These are phyloP conservation scores for Plagiodera versicolora DNA, from an alignment of 2,888 invertebrate species.

Conservation along the genomic window DNA sequence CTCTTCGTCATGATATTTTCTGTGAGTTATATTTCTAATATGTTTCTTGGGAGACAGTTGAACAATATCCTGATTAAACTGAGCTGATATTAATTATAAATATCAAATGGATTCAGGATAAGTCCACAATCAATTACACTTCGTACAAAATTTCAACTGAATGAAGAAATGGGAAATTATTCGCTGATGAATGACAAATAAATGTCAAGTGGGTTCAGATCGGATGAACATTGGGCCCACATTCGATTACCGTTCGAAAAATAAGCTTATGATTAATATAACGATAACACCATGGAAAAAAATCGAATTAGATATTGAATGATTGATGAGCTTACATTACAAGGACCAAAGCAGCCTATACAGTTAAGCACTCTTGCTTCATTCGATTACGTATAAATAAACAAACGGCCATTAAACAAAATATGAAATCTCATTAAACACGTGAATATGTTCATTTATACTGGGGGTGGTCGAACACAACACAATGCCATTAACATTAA, in stretches of 20 bases:
- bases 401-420: constrained; percentile 17
- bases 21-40: too few relatives aligned
- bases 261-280: too few relatives aligned
- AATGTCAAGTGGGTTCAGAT: neutral
- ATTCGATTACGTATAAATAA: constrained; percentile 2
- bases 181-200: too few relatives aligned
- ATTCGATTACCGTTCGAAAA: neutral
- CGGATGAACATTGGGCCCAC: neutral
- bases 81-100: too few relatives aligned
- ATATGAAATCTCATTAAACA: constrained; percentile 22
- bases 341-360: neutral
- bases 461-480: constrained; percentile 8
- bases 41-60: too few relatives aligned
- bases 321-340: neutral
- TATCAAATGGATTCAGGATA: too few relatives aligned
- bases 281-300: too few relatives aligned
- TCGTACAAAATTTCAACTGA: too few relatives aligned
- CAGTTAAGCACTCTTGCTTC: neutral
- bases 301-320: neutral
- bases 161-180: too few relatives aligned
- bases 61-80: too few relatives aligned
- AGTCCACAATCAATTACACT: too few relatives aligned
- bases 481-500: constrained; percentile 14
- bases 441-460: constrained; percentile 19
- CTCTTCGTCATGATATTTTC: too few relatives aligned